These are phyloP conservation scores for Rotaria macrura DNA, from an alignment of 2,888 invertebrate genomes.

Conservation along the genomic window DNA sequence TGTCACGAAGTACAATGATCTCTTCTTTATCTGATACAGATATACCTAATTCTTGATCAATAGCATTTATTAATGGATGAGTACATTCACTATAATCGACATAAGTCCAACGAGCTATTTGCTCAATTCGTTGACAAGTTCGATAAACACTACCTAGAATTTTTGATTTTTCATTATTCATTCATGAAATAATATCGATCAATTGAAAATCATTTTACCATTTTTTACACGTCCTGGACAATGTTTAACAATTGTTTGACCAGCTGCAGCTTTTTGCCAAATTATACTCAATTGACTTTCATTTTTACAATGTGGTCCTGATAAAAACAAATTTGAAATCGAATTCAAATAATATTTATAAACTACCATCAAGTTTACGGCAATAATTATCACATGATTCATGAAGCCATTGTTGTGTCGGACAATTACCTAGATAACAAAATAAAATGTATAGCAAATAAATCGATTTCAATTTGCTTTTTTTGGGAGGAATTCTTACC, in stretches of 20 bases:
- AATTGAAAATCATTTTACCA: no score
- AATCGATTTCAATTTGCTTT: neutral
- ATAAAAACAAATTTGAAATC: no score
- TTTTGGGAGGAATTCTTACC: neutral
- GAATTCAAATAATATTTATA: neutral
- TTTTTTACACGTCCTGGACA: neutral
- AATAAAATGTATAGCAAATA: neutral
- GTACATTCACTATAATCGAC: neutral
- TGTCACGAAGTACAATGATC: neutral
- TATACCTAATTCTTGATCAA: neutral
- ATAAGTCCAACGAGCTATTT: neutral
- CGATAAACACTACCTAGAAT: neutral
- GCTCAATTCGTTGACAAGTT: neutral
- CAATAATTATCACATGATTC: conserved; percentile 9
- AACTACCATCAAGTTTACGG: neutral
- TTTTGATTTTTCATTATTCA: no score
- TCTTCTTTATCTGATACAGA: neutral
- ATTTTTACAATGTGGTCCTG: conserved; percentile 16
- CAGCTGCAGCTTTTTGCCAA: neutral
- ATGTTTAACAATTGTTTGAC: neutral
- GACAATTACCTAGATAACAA: neutral
- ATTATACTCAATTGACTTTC: neutral
- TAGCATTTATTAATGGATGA: neutral
- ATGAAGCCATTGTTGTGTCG: neutral
- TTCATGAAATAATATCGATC: no score